phyloP scores from a whole-genome alignment of 2,888 invertebrate genomes.

The Criorhina ranunculi region DNA sequence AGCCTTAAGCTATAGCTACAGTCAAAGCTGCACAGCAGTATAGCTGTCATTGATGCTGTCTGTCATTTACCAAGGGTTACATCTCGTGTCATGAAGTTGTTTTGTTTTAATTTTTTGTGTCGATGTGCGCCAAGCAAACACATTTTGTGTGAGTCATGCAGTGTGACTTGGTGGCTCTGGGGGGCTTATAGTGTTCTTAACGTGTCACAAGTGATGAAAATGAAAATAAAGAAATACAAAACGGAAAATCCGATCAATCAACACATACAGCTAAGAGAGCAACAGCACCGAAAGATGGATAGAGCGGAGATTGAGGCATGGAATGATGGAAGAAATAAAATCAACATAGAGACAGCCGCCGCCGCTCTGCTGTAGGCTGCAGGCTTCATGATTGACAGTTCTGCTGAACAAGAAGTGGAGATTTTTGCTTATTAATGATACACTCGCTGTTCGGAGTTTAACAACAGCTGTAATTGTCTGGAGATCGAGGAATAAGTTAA shows the following conservation, averaged over 20 bases:
- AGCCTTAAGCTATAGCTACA: slow-evolving; percentile 43
- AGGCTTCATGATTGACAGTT: slow-evolving; percentile 41
- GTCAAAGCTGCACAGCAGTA: not conserved
- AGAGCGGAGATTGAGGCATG: not conserved
- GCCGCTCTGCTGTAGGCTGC: slow-evolving; percentile 18
- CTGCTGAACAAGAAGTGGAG: slow-evolving; percentile 11
- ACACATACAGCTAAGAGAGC: slow-evolving; percentile 30
- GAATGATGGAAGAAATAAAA: slow-evolving; percentile 33
- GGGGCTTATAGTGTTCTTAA: slow-evolving; percentile 50
- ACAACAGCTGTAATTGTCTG: not conserved
- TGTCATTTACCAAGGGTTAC: slow-evolving; percentile 69
- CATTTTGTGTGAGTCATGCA: slow-evolving; percentile 67
- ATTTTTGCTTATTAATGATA: slow-evolving; percentile 14
- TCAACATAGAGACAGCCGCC: slow-evolving; percentile 44
- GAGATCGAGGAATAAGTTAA: no score
- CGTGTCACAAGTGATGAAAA: slow-evolving; percentile 72
- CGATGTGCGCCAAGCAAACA: slow-evolving; percentile 54
- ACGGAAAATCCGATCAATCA: slow-evolving; percentile 66
- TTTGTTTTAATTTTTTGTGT: slow-evolving; percentile 41
- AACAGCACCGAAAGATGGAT: slow-evolving; percentile 17
- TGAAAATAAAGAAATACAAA: slow-evolving; percentile 48
- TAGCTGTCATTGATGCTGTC: slow-evolving; percentile 53
- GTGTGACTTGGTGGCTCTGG: slow-evolving; percentile 46
- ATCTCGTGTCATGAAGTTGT: slow-evolving; percentile 71
- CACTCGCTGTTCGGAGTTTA: not conserved